phyloP scores from a whole-genome alignment of 2,797 vertebrate genomes.

The Chrysocyon brachyurus region DNA sequence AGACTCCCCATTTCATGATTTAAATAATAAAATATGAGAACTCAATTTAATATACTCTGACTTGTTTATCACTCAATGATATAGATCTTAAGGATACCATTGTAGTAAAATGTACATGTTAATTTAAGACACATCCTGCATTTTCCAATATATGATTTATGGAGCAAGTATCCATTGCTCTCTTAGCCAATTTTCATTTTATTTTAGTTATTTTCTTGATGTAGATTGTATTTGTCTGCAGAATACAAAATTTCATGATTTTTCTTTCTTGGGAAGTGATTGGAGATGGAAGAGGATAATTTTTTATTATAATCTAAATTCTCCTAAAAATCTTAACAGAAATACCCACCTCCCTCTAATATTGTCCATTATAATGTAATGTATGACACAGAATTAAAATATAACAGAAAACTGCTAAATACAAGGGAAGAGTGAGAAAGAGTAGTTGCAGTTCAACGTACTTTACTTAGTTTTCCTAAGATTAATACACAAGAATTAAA shows the following conservation, averaged over 20 bases:
- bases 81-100: neutral
- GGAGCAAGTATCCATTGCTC: neutral
- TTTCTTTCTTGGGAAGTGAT: neutral
- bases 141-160: neutral
- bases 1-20: neutral
- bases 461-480: neutral
- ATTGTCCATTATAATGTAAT: neutral
- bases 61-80: neutral
- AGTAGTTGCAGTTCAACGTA: neutral
- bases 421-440: neutral
- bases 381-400: neutral
- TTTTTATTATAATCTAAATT: slow-evolving; percentile 17
- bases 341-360: neutral
- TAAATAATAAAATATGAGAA: neutral
- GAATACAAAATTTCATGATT: neutral
- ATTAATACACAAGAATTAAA: neutral
- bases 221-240: neutral
- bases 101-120: neutral
- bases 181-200: neutral
- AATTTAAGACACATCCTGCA: neutral
- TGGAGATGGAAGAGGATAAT: neutral
- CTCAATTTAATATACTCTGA: neutral
- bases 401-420: neutral
- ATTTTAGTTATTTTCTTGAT: neutral
- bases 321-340: neutral